Percentiles rank a stretch among this genome's conserved stretches.
Evolutionary conservation across 2,888 invertebrate species (phyloP).

Genomic region (Meteorus cinctellus): DNA sequence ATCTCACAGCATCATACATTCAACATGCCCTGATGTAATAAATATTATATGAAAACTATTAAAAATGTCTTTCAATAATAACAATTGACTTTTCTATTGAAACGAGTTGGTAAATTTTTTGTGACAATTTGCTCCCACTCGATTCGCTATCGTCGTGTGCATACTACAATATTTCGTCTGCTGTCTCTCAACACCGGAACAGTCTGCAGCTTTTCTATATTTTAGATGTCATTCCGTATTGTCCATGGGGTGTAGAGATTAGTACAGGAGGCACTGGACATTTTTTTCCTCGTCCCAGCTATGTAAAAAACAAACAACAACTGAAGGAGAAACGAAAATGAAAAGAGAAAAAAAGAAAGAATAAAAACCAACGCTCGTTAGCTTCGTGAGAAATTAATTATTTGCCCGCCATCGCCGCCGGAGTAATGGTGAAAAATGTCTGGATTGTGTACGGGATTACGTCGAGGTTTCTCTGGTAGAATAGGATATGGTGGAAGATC

Average conservation of each 20-base stretch:
- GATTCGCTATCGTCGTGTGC: no score
- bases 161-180: conserved; percentile 22
- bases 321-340: conserved; percentile 41
- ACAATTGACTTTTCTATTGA: no score
- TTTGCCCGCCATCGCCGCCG: conserved; percentile 68
- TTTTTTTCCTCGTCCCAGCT: neutral
- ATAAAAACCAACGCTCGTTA: conserved; percentile 70
- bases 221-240: conserved; percentile 63
- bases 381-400: conserved; percentile 73
- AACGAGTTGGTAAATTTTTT: no score
- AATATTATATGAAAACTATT: no score
- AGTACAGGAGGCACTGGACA: neutral
- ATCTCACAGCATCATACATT: no score
- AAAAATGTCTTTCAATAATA: no score
- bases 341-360: conserved; percentile 50
- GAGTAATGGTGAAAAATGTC: conserved; percentile 74
- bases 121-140: no score
- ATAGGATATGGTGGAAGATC: conserved; percentile 30
- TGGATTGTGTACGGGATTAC: conserved; percentile 71
- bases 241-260: conserved; percentile 53
- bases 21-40: no score
- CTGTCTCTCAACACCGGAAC: conserved; percentile 53
- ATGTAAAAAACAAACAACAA: neutral
- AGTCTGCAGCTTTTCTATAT: conserved; percentile 57
- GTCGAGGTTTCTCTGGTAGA: conserved; percentile 47